Evolutionary conservation across 2,797 vertebrate species (phyloP).

Genomic region (Columba guinea): DNA sequence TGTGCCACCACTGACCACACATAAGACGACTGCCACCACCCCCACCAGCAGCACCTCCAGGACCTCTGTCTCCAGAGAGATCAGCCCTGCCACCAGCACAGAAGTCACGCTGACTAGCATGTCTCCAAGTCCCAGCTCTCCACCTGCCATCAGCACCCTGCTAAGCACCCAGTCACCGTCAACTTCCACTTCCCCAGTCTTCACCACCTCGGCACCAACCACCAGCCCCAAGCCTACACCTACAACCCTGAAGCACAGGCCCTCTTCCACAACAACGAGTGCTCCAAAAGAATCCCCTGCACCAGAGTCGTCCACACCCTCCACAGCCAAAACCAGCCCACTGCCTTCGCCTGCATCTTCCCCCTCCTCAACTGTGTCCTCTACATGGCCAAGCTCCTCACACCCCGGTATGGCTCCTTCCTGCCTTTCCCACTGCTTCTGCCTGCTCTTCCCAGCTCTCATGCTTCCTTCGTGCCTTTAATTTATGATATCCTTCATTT

Average conservation of each 20-base stretch:
- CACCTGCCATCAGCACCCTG: neutral
- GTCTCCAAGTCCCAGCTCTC: neutral
- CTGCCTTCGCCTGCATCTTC: neutral
- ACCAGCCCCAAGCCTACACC: neutral
- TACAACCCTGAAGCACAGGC: too few relatives aligned
- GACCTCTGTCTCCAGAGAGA: neutral
- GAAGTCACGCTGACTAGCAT: neutral
- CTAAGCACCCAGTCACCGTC: neutral
- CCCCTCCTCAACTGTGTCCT: neutral
- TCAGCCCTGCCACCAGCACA: neutral
- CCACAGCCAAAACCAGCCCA: neutral
- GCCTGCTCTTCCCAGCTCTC: neutral
- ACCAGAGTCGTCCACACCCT: too few relatives aligned
- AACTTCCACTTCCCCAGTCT: neutral
- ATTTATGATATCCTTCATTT: too few relatives aligned
- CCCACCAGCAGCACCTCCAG: neutral
- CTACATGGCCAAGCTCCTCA: neutral
- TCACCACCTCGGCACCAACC: too few relatives aligned
- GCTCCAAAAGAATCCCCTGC: too few relatives aligned
- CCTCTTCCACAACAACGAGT: too few relatives aligned
- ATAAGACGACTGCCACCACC: neutral
- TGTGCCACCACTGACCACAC: neutral
- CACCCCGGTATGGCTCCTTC: neutral
- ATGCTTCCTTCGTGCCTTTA: too few relatives aligned
- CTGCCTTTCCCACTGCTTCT: neutral